Evolutionary conservation across 2,113 vertebrate genomes (phyloP).

Genomic region (Struthio camelus): DNA sequence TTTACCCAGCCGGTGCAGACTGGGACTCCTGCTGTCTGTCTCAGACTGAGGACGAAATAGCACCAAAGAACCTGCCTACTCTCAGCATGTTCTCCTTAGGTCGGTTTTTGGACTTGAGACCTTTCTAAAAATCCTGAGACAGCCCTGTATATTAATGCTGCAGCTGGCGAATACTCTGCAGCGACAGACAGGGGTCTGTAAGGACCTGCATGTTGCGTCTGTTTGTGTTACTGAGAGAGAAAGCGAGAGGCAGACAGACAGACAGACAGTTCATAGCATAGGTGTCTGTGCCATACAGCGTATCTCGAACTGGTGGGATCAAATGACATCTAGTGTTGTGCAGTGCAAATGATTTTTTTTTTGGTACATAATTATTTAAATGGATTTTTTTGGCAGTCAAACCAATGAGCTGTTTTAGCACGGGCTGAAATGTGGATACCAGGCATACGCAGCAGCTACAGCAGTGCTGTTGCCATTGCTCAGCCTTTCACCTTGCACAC

Average conservation of each 20-base stretch:
- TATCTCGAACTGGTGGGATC: neutral
- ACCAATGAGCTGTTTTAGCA: neutral
- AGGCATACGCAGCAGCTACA: neutral
- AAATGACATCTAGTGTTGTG: neutral
- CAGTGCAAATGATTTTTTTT: neutral
- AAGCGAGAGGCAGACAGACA: too few species aligned
- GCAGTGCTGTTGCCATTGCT: neutral
- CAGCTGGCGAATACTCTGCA: neutral
- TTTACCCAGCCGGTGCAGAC: neutral
- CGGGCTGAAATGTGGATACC: neutral
- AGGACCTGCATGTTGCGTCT: neutral
- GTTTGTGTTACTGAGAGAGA: neutral
- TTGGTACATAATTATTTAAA: neutral
- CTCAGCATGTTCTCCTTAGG: neutral
- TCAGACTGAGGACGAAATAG: neutral
- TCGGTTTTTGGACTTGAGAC: neutral
- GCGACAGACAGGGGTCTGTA: neutral
- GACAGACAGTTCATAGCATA: rapidly evolving
- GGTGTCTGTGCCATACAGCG: neutral
- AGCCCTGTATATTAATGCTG: neutral
- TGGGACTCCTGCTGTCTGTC: neutral
- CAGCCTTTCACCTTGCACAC: neutral
- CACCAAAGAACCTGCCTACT: neutral
- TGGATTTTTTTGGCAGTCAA: neutral
- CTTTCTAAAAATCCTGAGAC: neutral